Evolutionary conservation across 92 coral and sea anemone species (phyloP), one percentile per base, ranked within the genome.

Genomic region (Ricordea florida): DNA sequence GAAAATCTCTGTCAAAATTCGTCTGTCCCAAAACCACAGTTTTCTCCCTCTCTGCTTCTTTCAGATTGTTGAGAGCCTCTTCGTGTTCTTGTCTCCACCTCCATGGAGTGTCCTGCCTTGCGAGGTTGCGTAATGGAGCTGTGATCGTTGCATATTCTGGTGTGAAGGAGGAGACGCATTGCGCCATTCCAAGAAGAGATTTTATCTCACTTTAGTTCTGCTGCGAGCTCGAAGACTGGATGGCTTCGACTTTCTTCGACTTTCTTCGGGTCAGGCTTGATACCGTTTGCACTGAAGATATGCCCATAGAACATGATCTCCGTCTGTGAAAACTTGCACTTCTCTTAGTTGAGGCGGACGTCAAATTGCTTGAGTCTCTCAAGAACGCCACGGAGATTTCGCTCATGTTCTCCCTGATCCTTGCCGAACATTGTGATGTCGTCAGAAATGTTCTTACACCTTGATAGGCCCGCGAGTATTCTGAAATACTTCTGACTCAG

Each of bases 391-490:
- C 11, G 62, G 31, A 69, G 76, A 18, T 43, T 48, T 20, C 20
- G 20, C 30, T 63, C 53, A 17, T 76, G 74, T 29, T 62, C 74
- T 33, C 20, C 20, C 15, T 49, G 82, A 33, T 49, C 51, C 26
- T 22, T 38, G 46, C 69, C 70, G 25, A 18, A 57, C 17, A 73
- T 46, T 2, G 41, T 31, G 57, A 72, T 72, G 82, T 62, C 73
- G 17, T 52, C 64, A 41, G 73, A 47, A 16, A 48, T 65, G 40
- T 81, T 71, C 42, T 50, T 28, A 34, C 74, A 80, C 15, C 87
- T 74, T 3, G 68, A 48, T 29, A 72, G 62, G 59, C 53, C 87
- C 24, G 74, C 80, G 43, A 81, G 48, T 49, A 61, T 60, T 72
- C 31, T 74, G 69, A n/a, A 68, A 68, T 3, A 34, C 31, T 24